Conservation (phyloP, 1,140 invertebrate species). For the Acromyrmex echinatior region DNA sequence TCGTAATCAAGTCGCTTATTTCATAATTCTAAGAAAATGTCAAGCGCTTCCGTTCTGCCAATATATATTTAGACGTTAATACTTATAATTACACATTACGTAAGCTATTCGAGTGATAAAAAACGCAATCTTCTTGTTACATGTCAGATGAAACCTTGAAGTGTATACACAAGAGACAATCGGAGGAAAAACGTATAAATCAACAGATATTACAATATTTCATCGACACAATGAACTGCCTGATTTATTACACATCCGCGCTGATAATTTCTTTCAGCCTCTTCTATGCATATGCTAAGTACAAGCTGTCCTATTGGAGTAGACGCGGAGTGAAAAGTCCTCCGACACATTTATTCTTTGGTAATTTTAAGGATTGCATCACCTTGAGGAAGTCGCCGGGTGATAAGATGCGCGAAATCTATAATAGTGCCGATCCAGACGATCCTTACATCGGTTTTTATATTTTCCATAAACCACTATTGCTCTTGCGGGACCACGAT, state of each 20-base stretch:
- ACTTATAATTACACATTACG: too few species aligned
- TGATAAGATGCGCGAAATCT: slow-evolving; percentile 79
- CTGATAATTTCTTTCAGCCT: slow-evolving; percentile 32
- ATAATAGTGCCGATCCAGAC: slow-evolving; percentile 71
- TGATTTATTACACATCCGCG: neutral
- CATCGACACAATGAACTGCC: neutral
- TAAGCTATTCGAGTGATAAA: too few species aligned
- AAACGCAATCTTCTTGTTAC: too few species aligned
- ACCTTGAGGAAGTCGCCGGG: slow-evolving; percentile 78
- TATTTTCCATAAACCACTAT: slow-evolving; percentile 81
- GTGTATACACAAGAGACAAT: neutral
- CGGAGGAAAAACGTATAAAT: neutral
- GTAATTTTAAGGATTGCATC: slow-evolving; percentile 77
- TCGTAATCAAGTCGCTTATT: too few species aligned
- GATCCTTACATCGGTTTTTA: slow-evolving; percentile 84
- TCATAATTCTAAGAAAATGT: too few species aligned
- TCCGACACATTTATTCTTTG: slow-evolving; percentile 73
- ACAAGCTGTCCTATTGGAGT: slow-evolving; percentile 79
- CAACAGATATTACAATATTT: neutral
- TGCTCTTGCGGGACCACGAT: slow-evolving; percentile 84
- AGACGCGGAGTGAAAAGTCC: slow-evolving; percentile 44
- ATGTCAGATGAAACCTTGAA: neutral
- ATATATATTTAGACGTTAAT: too few species aligned
- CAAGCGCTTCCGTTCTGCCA: too few species aligned
- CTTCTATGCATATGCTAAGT: slow-evolving; percentile 74